A percentile compares a stretch with the other conserved stretches of the same genome.
These are phyloP conservation scores for Nannoperca obscura DNA, from an alignment of 2,797 vertebrate genomes.

Conservation along the genomic window DNA sequence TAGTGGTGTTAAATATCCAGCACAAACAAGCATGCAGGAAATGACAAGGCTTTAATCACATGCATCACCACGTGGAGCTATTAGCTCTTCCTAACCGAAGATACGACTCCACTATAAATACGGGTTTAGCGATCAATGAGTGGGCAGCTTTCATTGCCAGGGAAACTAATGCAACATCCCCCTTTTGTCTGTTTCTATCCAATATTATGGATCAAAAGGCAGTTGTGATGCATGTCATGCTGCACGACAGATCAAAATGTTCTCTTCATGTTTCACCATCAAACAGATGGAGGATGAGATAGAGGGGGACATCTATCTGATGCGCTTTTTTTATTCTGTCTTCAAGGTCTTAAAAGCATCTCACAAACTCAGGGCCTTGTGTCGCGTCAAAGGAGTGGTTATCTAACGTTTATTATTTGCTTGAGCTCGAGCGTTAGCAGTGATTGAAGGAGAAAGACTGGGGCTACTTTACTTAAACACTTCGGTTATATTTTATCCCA, in stretches of 20 bases:
- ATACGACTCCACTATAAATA: slow-evolving; percentile 67
- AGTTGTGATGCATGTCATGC: slow-evolving; percentile 35
- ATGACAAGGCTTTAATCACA: slow-evolving; percentile 70
- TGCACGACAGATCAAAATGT: slow-evolving; percentile 60
- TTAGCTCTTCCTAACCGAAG: slow-evolving; percentile 59
- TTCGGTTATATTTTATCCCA: not conserved
- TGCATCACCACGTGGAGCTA: slow-evolving; percentile 57
- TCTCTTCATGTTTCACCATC: slow-evolving; percentile 56
- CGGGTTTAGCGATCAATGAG: slow-evolving; percentile 50
- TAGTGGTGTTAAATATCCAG: slow-evolving; percentile 40
- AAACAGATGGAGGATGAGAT: slow-evolving; percentile 45
- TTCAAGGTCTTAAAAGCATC: slow-evolving; percentile 39
- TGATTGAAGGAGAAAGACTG: not conserved
- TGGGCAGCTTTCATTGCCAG: slow-evolving; percentile 67
- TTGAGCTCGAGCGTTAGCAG: not conserved
- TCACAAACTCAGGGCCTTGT: not conserved
- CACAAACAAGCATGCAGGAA: slow-evolving; percentile 61
- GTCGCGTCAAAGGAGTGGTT: slow-evolving; percentile 2
- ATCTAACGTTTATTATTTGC: slow-evolving; percentile 14
- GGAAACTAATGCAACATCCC: slow-evolving; percentile 69
- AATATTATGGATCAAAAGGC: slow-evolving; percentile 66
- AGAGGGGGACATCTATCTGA: not conserved
- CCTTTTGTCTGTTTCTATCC: slow-evolving; percentile 47
- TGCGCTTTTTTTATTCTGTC: slow-evolving; percentile 25
- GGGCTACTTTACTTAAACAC: not conserved